Conservation (phyloP, 2,888 invertebrate genomes). For the Limnephilus rhombicus region DNA sequence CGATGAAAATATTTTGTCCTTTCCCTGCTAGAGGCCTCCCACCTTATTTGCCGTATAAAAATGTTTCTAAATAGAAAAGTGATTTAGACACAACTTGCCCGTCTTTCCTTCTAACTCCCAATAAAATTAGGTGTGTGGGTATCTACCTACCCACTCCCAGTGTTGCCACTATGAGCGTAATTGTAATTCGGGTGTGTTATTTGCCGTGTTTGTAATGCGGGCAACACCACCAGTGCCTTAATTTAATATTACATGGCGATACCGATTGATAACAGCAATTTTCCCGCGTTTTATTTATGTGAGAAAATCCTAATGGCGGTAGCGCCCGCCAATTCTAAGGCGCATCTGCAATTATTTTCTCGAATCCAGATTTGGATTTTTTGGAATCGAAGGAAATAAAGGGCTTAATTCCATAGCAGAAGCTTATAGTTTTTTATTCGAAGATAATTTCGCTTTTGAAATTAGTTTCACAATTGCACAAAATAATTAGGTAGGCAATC, state of each 20-base stretch:
- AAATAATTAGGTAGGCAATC: neutral
- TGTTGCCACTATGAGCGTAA: slow-evolving; percentile 8
- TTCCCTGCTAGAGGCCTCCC: neutral
- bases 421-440: neutral
- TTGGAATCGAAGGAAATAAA: neutral
- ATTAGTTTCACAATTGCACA: neutral
- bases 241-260: neutral
- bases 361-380: neutral
- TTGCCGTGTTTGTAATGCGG: neutral
- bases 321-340: neutral
- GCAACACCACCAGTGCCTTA: neutral
- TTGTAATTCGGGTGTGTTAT: slow-evolving; percentile 5
- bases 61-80: neutral
- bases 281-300: slow-evolving; percentile 10
- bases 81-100: neutral
- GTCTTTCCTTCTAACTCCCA: neutral
- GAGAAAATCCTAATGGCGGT: slow-evolving; percentile 25
- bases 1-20: neutral
- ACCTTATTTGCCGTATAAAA: neutral
- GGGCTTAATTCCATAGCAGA: neutral
- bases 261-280: slow-evolving; percentile 7
- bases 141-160: neutral
- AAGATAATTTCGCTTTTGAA: neutral
- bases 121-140: neutral
- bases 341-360: neutral